Evolutionary conservation across 2,888 invertebrate species (phyloP).

Genomic region (Sphecodes monilicornis): DNA sequence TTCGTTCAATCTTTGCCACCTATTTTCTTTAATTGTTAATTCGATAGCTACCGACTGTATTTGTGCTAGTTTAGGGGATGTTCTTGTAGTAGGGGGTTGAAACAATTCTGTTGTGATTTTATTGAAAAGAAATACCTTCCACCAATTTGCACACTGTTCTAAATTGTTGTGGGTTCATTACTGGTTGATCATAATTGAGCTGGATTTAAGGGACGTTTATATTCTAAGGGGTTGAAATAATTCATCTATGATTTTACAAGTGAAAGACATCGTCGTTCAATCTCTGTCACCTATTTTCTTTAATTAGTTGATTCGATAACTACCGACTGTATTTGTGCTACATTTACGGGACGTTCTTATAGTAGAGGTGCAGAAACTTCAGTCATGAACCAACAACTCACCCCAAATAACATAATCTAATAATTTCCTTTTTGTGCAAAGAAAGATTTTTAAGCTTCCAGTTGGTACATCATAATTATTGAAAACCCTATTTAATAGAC

Average conservation of each 20-base stretch:
- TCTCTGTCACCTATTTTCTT: neutral
- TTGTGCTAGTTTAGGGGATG: too few relatives aligned
- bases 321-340: too few relatives aligned
- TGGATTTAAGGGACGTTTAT: neutral
- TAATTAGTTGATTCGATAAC: neutral
- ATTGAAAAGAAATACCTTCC: neutral
- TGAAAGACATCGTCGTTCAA: neutral
- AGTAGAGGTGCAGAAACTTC: too few relatives aligned
- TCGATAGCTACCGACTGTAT: too few relatives aligned
- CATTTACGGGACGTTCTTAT: too few relatives aligned
- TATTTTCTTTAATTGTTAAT: neutral
- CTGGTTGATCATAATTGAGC: neutral
- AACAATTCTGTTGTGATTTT: neutral
- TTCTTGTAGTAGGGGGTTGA: neutral
- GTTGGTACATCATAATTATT: too few relatives aligned
- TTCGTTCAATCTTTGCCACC: neutral
- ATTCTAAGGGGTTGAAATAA: neutral
- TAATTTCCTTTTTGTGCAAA: too few relatives aligned
- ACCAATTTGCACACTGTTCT: neutral
- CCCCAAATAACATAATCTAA: too few relatives aligned
- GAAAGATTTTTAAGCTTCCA: too few relatives aligned
- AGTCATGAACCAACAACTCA: too few relatives aligned
- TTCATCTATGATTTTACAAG: neutral
- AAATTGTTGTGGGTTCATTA: neutral
- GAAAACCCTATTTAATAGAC: too few relatives aligned